phyloP scores from a whole-genome alignment of 2,797 vertebrate species.

The Hoplostethus mediterraneus region DNA sequence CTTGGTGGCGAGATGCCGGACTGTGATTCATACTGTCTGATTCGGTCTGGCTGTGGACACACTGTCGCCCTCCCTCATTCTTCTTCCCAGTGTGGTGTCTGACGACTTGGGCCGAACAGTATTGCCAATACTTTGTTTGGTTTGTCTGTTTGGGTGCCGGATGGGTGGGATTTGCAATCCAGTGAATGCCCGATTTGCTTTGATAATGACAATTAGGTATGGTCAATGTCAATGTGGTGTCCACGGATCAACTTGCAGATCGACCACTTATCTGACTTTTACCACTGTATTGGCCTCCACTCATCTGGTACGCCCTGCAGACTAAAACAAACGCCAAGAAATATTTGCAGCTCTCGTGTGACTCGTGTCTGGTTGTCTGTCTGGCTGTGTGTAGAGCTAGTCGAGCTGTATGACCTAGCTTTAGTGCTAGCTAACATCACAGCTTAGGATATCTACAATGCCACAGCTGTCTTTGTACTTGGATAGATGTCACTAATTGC shows the following conservation, averaged over 20 bases:
- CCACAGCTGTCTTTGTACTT: background rate
- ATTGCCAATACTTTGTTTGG: constrained; percentile 3
- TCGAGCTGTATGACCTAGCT: constrained; percentile 19
- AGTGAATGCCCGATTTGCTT: background rate
- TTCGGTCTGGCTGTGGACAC: constrained; percentile 55
- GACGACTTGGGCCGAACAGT: background rate
- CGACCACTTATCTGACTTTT: too few species aligned
- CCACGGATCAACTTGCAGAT: too few species aligned
- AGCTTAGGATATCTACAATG: background rate
- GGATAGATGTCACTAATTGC: background rate
- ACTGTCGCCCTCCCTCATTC: background rate
- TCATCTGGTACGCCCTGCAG: constrained; percentile 1
- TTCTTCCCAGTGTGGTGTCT: constrained; percentile 17
- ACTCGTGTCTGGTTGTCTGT: background rate
- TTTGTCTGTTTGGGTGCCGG: constrained; percentile 16
- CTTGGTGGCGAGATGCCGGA: background rate
- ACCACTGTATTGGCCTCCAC: too few species aligned
- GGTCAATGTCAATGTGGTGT: too few species aligned
- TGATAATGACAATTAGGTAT: too few species aligned
- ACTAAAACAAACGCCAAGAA: constrained; percentile 11
- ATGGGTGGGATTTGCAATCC: constrained; percentile 16
- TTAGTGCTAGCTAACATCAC: background rate
- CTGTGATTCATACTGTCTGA: constrained; percentile 26
- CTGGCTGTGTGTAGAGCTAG: constrained; percentile 12
- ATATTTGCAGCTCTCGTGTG: constrained; percentile 1